Conservation (phyloP, 2,797 vertebrate species). For the Gallinago stenura region DNA sequence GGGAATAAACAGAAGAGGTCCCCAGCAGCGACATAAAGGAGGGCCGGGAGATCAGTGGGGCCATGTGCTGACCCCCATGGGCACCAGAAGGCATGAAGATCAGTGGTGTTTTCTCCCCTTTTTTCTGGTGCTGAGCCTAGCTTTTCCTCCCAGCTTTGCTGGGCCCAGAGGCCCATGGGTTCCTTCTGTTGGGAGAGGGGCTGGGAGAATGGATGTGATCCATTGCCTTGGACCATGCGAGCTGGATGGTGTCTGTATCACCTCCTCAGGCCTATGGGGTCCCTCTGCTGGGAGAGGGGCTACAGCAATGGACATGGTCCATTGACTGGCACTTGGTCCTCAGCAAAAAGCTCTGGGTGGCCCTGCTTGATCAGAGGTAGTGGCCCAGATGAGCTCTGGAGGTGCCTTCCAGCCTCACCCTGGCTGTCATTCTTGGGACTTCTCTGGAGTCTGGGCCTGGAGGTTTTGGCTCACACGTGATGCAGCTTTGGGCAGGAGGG, state of each 20-base stretch:
- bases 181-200: too few species aligned
- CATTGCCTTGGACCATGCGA: too few species aligned
- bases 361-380: background rate
- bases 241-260: too few species aligned
- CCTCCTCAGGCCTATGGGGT: background rate
- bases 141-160: too few species aligned
- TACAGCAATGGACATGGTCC: background rate
- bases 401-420: background rate
- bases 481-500: too few species aligned
- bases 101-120: background rate
- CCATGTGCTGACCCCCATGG: background rate
- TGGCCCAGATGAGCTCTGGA: background rate
- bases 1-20: background rate
- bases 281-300: background rate
- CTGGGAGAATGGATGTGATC: too few species aligned
- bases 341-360: background rate
- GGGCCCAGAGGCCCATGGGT: too few species aligned
- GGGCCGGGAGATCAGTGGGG: background rate
- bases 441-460: background rate
- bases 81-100: background rate
- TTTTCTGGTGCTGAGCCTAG: background rate
- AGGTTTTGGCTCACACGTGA: too few species aligned
- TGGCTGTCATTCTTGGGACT: background rate
- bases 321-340: background rate
- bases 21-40: background rate